These are phyloP conservation scores for Drosophila dives DNA, from an alignment of 2,888 invertebrate species.

Conservation along the genomic window DNA sequence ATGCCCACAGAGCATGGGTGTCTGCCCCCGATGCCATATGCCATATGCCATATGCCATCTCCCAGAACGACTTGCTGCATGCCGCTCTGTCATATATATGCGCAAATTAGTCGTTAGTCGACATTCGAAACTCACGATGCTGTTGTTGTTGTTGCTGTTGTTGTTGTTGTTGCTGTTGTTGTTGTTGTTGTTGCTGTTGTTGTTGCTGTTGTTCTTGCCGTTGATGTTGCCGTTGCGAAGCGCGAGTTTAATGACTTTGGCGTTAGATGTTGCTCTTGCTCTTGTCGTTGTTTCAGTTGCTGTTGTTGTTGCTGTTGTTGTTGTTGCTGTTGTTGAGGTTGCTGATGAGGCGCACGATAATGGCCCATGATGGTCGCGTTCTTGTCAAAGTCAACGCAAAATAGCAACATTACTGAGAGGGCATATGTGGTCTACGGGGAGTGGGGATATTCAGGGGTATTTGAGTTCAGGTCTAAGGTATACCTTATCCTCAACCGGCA, in stretches of 20 bases:
- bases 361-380: constrained; percentile 74
- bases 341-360: constrained; percentile 72
- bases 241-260: constrained; percentile 78
- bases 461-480: constrained; percentile 33
- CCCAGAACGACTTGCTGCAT: constrained; percentile 65
- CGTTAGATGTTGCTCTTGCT: constrained; percentile 59
- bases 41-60: constrained; percentile 41
- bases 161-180: background rate
- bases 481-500: constrained; percentile 29
- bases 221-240: constrained; percentile 29
- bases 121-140: constrained; percentile 58
- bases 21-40: constrained; percentile 9
- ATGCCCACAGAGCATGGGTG: constrained; percentile 1
- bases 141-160: background rate
- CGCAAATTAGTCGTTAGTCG: constrained; percentile 79
- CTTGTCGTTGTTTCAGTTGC: constrained; percentile 13
- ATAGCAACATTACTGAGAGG: constrained; percentile 47
- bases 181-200: background rate
- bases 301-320: constrained; percentile 27
- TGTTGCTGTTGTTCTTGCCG: constrained; percentile 1
- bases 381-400: constrained; percentile 75
- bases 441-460: constrained; percentile 13
- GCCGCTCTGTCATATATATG: constrained; percentile 76
- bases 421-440: background rate
- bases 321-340: constrained; percentile 46